Evolutionary conservation across 2,888 invertebrate species (phyloP).

Genomic region (Colostygia pectinataria): DNA sequence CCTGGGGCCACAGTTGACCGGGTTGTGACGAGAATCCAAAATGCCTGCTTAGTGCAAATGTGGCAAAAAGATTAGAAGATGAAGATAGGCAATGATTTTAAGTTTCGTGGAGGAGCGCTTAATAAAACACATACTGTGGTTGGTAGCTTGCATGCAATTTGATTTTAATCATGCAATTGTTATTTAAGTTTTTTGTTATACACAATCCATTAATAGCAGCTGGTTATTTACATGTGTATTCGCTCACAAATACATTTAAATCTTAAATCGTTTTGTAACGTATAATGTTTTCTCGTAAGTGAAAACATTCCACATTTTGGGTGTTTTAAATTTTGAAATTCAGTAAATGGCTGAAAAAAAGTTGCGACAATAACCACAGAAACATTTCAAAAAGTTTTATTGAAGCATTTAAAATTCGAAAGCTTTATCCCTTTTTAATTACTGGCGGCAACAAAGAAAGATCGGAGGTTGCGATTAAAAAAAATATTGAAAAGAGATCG

Average conservation of each 20-base stretch:
- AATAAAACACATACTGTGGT: too few species aligned
- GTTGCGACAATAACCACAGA: constrained; percentile 30
- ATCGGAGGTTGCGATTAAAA: constrained; percentile 58
- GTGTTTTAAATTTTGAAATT: too few species aligned
- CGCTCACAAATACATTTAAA: too few species aligned
- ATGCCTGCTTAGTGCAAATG: constrained; percentile 43
- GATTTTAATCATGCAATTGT: too few species aligned
- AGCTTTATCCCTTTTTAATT: constrained; percentile 62
- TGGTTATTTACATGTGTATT: too few species aligned
- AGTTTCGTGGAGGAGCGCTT: not conserved
- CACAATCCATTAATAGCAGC: too few species aligned
- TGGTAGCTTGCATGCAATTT: too few species aligned
- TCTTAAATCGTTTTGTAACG: too few species aligned
- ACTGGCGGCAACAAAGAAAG: constrained; percentile 60
- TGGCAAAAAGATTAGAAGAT: constrained; percentile 26
- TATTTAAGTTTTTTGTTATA: too few species aligned
- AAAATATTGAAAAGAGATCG: constrained; percentile 34
- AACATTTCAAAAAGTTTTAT: constrained; percentile 42
- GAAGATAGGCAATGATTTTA: constrained; percentile 1
- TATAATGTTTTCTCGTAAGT: too few species aligned
- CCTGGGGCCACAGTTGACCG: constrained; percentile 55
- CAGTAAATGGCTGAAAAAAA: constrained; percentile 15
- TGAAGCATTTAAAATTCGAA: constrained; percentile 48
- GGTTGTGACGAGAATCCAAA: constrained; percentile 54
- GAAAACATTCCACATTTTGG: too few species aligned